Conservation (phyloP, 2,797 vertebrate species). For the Xerus rutilus region DNA sequence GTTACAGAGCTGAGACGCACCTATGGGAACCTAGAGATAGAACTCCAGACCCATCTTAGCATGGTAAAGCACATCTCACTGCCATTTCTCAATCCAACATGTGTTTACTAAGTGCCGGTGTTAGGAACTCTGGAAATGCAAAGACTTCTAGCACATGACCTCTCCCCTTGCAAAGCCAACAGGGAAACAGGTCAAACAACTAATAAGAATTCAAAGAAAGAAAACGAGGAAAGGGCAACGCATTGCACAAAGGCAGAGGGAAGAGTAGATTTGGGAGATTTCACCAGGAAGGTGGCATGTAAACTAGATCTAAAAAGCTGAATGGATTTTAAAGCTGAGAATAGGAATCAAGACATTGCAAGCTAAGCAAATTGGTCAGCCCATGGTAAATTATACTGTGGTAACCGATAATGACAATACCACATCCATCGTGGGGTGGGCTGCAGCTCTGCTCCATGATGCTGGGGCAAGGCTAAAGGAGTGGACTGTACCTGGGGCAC, state of each 20-base stretch:
- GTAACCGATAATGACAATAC: neutral
- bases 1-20: slow-evolving; percentile 77
- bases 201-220: neutral
- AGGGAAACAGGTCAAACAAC: neutral
- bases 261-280: neutral
- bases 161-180: neutral
- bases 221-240: neutral
- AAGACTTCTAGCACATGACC: neutral
- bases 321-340: slow-evolving; percentile 24
- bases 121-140: neutral
- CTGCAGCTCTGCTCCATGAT: neutral
- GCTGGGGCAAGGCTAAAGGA: neutral
- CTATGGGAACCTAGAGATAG: slow-evolving; percentile 84
- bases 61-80: slow-evolving; percentile 83
- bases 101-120: neutral
- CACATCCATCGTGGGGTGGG: neutral
- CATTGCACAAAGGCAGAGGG: neutral
- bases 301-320: neutral
- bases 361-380: neutral
- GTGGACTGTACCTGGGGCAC: neutral
- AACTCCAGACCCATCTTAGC: slow-evolving; percentile 83
- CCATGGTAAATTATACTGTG: neutral
- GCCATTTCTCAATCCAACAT: accelerated
- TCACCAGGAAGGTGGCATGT: neutral
- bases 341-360: neutral